Conservation (phyloP, 2,797 vertebrate species). For the Macropus fuliginosus region DNA sequence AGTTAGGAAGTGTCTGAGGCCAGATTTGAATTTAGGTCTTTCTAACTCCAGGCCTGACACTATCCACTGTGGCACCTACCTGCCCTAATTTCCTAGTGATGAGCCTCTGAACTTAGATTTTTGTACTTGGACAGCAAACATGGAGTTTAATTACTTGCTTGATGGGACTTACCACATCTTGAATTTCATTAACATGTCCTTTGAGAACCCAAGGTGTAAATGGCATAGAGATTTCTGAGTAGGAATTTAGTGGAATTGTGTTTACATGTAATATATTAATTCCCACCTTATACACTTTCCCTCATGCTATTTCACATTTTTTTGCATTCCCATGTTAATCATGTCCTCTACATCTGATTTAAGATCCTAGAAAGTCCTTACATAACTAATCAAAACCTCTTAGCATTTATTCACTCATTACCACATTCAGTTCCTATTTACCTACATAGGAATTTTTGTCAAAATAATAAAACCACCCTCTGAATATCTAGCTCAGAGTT, state of each 20-base stretch:
- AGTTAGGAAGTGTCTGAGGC: background rate
- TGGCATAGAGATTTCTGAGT: background rate
- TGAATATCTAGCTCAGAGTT: background rate
- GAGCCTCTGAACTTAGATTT: background rate
- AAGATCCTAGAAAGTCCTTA: constrained; percentile 52
- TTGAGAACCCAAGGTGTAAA: background rate
- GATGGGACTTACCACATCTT: background rate
- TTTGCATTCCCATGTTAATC: constrained; percentile 48
- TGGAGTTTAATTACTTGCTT: background rate
- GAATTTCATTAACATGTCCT: background rate
- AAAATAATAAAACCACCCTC: background rate
- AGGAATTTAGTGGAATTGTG: background rate
- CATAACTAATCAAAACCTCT: constrained; percentile 27
- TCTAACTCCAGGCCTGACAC: background rate
- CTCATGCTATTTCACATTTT: constrained; percentile 42
- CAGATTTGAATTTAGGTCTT: background rate
- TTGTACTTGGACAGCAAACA: background rate
- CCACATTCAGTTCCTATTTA: background rate
- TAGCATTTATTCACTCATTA: constrained; percentile 36
- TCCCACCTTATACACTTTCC: constrained; percentile 9
- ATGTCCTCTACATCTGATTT: constrained; percentile 32
- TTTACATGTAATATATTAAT: constrained; percentile 48
- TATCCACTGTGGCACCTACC: background rate
- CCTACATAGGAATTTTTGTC: background rate
- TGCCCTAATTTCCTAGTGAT: background rate